Evolutionary conservation across 2,797 vertebrate species (phyloP).

Genomic region (Brachymystax lenok): DNA sequence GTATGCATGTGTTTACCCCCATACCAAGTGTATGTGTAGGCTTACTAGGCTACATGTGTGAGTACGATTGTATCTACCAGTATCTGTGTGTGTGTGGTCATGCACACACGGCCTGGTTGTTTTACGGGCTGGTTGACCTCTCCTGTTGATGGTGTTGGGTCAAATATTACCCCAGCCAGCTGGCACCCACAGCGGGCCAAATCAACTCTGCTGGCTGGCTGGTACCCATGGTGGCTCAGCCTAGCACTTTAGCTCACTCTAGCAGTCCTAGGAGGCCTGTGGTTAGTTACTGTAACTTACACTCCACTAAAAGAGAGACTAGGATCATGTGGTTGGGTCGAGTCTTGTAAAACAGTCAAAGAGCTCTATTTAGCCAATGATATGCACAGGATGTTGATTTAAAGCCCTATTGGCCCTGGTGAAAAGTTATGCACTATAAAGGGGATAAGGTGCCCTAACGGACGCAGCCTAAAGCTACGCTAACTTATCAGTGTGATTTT

Average conservation of each 20-base stretch:
- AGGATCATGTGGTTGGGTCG: not conserved
- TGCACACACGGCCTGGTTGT: not conserved
- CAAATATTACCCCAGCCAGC: conserved; percentile 1
- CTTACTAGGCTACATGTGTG: no score
- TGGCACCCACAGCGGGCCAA: not conserved
- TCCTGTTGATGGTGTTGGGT: not conserved
- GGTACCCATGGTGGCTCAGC: not conserved
- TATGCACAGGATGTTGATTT: not conserved
- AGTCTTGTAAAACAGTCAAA: not conserved
- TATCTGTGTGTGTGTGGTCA: not conserved
- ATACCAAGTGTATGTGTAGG: no score
- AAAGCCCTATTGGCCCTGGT: not conserved
- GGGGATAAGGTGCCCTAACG: not conserved
- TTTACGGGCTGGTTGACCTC: not conserved
- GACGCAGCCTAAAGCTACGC: not conserved
- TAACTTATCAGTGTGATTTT: not conserved
- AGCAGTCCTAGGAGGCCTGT: not conserved
- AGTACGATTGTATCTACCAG: no score
- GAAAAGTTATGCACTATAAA: not conserved
- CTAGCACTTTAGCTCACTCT: not conserved
- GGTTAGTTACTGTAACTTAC: not conserved
- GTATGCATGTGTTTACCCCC: not conserved
- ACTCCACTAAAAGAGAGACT: not conserved
- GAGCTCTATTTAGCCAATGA: not conserved
- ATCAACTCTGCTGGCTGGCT: not conserved